Evolutionary conservation across 2,888 invertebrate genomes (phyloP).

Genomic region (Orthosia cruda): DNA sequence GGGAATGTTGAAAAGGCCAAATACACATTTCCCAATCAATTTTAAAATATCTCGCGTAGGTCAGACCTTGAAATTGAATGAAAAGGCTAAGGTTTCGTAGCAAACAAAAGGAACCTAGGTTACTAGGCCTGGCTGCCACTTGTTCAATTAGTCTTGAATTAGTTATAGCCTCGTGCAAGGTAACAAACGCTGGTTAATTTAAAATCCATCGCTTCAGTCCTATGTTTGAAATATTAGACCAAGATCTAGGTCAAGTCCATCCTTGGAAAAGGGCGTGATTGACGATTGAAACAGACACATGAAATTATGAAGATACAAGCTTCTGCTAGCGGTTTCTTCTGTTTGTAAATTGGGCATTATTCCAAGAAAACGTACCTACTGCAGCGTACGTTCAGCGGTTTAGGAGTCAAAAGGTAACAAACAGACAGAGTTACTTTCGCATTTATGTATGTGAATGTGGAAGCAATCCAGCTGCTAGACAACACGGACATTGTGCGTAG

Average conservation of each 20-base stretch:
- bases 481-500: no score
- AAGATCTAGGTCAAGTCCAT: constrained; percentile 1
- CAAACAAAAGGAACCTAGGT: background rate
- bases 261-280: constrained; percentile 2
- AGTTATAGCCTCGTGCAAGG: constrained; percentile 4
- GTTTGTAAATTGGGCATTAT: background rate
- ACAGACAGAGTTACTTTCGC: no score
- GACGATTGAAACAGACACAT: background rate
- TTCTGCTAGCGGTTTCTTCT: no score
- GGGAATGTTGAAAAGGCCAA: background rate
- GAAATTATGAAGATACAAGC: background rate
- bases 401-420: no score
- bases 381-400: no score
- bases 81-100: background rate
- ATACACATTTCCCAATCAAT: background rate
- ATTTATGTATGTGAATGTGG: no score
- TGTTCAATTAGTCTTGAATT: constrained; percentile 3
- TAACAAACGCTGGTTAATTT: background rate
- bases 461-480: no score
- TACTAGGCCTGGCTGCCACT: no score
- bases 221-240: background rate
- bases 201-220: constrained; percentile 2
- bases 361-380: no score
- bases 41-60: background rate
- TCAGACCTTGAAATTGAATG: constrained; percentile 1